A percentile compares a stretch with the other conserved stretches of the same genome.
Evolutionary conservation across 2,888 invertebrate genomes (phyloP).

Genomic region (Charanyca ferruginea): DNA sequence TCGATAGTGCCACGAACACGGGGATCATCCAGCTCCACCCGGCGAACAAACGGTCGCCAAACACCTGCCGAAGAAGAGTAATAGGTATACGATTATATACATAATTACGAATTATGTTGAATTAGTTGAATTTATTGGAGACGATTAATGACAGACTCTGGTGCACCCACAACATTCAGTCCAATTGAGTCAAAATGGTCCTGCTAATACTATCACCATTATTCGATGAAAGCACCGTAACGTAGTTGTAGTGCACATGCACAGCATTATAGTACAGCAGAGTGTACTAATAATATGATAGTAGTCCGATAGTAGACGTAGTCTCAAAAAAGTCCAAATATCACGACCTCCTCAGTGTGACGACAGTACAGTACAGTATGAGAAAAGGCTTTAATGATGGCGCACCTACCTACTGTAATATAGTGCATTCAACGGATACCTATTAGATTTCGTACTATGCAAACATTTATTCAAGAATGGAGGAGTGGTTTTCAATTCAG

Average conservation of each 20-base stretch:
- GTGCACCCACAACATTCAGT: background rate
- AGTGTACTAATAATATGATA: too few species aligned
- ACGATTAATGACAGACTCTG: background rate
- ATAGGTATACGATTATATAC: background rate
- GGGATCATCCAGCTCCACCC: slow-evolving; percentile 94
- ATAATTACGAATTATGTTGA: background rate
- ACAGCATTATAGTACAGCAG: too few species aligned
- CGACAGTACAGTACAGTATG: too few species aligned
- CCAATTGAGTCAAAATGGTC: too few species aligned
- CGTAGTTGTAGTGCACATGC: too few species aligned
- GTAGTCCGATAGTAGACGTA: too few species aligned
- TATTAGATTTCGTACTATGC: background rate
- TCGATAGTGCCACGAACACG: slow-evolving; percentile 96
- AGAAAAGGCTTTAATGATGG: background rate
- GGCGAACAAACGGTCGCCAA: slow-evolving; percentile 94
- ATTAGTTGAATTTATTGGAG: background rate
- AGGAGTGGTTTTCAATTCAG: slow-evolving; percentile 16
- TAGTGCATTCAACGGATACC: background rate
- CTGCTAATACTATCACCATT: too few species aligned
- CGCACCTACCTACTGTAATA: background rate
- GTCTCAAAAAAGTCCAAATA: too few species aligned
- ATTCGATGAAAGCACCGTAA: too few species aligned
- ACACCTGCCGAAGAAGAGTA: slow-evolving; percentile 85
- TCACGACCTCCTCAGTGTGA: too few species aligned
- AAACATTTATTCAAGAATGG: background rate